Evolutionary conservation across 2,113 vertebrate genomes (phyloP).

Genomic region (Miniopterus natalensis): DNA sequence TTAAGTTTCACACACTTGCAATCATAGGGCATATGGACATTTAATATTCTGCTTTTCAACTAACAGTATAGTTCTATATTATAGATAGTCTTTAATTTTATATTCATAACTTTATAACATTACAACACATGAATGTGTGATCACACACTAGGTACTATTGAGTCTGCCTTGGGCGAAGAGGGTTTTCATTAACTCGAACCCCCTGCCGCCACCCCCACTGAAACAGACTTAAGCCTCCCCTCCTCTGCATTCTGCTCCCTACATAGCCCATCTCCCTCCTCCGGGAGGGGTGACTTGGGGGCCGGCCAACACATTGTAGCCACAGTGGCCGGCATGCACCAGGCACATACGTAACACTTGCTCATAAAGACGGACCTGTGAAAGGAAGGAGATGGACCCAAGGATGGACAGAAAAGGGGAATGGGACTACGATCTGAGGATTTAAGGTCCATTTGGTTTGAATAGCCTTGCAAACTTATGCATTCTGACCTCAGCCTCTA

Average conservation of each 20-base stretch:
- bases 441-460: not conserved
- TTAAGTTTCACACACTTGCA: not conserved
- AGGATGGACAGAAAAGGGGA: not conserved
- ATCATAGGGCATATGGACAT: not conserved
- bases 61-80: not conserved
- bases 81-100: not conserved
- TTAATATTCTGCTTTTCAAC: conserved; percentile 32
- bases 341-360: not conserved
- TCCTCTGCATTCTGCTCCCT: not conserved
- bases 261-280: not conserved
- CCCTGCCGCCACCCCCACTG: not conserved
- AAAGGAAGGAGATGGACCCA: not conserved
- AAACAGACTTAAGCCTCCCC: not conserved
- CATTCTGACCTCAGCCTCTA: not conserved
- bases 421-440: not conserved
- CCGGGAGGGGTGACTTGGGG: not conserved
- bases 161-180: not conserved
- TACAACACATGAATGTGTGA: not conserved
- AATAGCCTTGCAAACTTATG: not conserved
- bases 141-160: not conserved
- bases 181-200: not conserved
- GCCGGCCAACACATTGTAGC: too few species aligned
- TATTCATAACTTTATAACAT: not conserved
- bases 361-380: not conserved
- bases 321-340: not conserved